Conservation (phyloP, 2,113 vertebrate species). For the Pachycephala philippinensis region DNA sequence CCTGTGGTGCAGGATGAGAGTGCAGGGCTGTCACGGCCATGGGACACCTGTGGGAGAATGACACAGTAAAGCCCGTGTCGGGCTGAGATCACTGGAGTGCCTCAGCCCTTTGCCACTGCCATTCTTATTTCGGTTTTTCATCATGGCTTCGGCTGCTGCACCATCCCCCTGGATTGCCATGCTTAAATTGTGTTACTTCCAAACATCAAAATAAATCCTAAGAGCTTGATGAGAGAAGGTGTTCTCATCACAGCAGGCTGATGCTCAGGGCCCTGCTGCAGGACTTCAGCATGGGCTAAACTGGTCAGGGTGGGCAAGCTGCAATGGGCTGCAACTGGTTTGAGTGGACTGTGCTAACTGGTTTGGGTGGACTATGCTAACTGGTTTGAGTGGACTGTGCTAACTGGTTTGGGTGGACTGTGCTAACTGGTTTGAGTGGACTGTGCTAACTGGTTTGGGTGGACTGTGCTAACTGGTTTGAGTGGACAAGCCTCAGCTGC, state of each 20-base stretch:
- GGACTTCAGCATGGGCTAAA: neutral
- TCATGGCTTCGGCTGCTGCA: neutral
- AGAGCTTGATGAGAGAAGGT: neutral
- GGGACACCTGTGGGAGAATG: neutral
- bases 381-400: neutral
- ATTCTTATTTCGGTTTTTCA: neutral
- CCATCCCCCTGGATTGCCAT: fast-evolving
- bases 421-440: neutral
- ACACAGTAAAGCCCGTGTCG: fast-evolving
- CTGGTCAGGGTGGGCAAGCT: neutral
- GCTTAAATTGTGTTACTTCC: neutral
- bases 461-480: neutral
- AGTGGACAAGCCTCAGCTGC: neutral
- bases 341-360: neutral
- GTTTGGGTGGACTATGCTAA: neutral
- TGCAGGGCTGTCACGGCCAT: fast-evolving
- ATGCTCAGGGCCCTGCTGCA: neutral
- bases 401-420: neutral
- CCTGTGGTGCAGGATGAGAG: neutral
- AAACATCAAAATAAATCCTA: neutral
- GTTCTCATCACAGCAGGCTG: fast-evolving
- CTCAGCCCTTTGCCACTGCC: neutral
- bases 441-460: neutral
- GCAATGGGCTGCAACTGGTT: neutral
- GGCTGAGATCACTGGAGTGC: too few relatives aligned